These are phyloP conservation scores for Altica lythri DNA, from an alignment of 2,888 invertebrate species.

Conservation along the genomic window DNA sequence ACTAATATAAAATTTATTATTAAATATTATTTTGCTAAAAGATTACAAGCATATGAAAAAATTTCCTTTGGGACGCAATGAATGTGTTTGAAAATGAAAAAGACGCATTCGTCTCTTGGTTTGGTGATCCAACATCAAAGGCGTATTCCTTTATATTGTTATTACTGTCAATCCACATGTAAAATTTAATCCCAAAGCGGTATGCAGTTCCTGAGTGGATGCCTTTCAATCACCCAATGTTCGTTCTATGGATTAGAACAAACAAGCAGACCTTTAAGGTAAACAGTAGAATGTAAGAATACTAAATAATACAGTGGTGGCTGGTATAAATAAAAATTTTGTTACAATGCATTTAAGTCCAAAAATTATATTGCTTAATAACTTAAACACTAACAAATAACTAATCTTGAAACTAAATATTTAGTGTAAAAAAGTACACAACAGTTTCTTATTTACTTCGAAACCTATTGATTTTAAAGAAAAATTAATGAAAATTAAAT, in stretches of 20 bases:
- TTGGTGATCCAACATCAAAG: conserved; percentile 57
- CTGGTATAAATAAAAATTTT: too few relatives aligned
- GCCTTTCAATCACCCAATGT: conserved; percentile 55
- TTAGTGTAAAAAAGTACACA: too few relatives aligned
- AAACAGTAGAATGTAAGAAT: conserved; percentile 48
- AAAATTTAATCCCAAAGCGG: conserved; percentile 57
- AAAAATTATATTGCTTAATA: too few relatives aligned
- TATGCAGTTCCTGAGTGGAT: conserved; percentile 42
- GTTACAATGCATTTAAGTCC: too few relatives aligned
- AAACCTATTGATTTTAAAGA: too few relatives aligned
- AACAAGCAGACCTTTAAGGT: conserved; percentile 52
- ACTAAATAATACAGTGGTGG: conserved; percentile 45
- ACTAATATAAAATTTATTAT: too few relatives aligned
- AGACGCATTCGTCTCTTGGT: conserved; percentile 47
- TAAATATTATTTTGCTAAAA: too few relatives aligned
- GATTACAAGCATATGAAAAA: conserved; percentile 2
- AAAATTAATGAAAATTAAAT: too few relatives aligned
- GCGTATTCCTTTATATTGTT: conserved; percentile 56
- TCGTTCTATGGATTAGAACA: conserved; percentile 56
- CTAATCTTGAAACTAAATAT: too few relatives aligned
- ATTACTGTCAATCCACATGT: conserved; percentile 59
- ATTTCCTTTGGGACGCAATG: conserved; percentile 28
- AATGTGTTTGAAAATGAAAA: conserved; percentile 28
- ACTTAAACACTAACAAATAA: too few relatives aligned
- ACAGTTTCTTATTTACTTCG: too few relatives aligned